Evolutionary conservation across 2,113 vertebrate genomes (phyloP), one percentile per base, ranked within the genome.

Genomic region (Meriones unguiculatus): DNA sequence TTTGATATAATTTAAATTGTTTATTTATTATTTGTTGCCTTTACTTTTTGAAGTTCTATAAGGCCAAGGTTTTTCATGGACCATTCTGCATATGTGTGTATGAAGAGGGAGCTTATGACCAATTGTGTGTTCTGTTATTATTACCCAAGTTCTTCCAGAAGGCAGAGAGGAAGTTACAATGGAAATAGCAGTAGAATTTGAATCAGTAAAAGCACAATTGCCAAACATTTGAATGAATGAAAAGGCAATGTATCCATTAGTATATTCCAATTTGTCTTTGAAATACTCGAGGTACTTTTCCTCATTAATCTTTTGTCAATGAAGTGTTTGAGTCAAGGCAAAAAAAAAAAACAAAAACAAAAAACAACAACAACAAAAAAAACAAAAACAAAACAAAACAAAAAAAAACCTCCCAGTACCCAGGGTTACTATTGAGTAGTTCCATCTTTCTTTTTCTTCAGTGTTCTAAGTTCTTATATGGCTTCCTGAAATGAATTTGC

Each of bases 271-370:
- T 73, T 84, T 41, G 4, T 86, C 72, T 52, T 91, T 94, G 41
- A 87, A 80, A 50, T 3, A 87, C 7, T 75, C 22, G 77, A 4
- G 5, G n/a, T 90, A 14, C 20, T 52, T 69, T 90, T 80, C 17
- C 12, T 88, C 20, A 69, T 73, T 94, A 84, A 84, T 87, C 9
- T 20, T 91, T 97, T 52, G 72, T 92, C n/a, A 94, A 28, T 75
- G 90, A 92, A 94, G 17, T 91, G 14, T 76, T 62, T 75, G 72
- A 25, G 85, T 94, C 25, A 76, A 94, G 69, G 13, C 8, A 75
- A 78, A 86, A 78, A n/a, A n/a, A n/a, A 41, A 24, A 32, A 30
- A n/a, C n/a, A n/a, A n/a, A n/a, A n/a, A n/a, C n/a, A n/a, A n/a
- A n/a, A n/a, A n/a, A n/a, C n/a, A n/a, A n/a, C n/a, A n/a, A n/a